Base-by-base conservation (phyloP, 2,113 vertebrate genomes). In the Urocynchramus pylzowi region DNA sequence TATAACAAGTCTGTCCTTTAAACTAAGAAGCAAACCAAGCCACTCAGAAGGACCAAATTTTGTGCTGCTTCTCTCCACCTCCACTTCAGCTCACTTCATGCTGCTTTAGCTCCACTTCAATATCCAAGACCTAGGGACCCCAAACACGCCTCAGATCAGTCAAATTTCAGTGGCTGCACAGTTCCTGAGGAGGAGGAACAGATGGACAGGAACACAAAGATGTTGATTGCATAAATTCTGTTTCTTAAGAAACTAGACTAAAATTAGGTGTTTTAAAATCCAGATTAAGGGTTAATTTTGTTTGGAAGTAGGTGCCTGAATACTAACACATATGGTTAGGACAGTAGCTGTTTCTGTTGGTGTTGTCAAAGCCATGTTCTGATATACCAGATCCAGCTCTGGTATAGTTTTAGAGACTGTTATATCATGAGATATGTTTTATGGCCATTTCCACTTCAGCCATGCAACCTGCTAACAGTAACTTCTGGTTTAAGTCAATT, bases 131-230 rank as follows among this genome's bases (percentile, higher is more conserved):
- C 54, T 74, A 31, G 7, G 59, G 57, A 85, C 79, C 82, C 57
- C 67, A 77, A 76, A 86, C 52, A 74, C 1, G 4, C 31, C 35
- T 73, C 67, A 54, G 76, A 92, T 84, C 85, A 94, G 45, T 86
- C 50, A 92, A 53, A 86, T 92, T 90, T 93, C 76, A 86, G 71
- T 77, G 75, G 68, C 33, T 96, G n/a, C 35, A 61, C 37, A 35
- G 57, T 39, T 95, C 67, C 60, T 59, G 67, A 92, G 68, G 69
- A 76, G 75, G 84, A 96, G 26, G 73, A 95, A 80, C 82, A 94
- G 89, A 96, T 94, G 83, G 83, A 92, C 82, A 90, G 79, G 79
- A 90, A 67, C 78, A 91, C 75, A 80, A 90, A 96, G 84, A 83
- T 44, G 39, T 7, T 70, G 79, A 90, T 27, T 91, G 82, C 88